Conservation (phyloP, 2,888 invertebrate species). For the Phyllotreta striolata region DNA sequence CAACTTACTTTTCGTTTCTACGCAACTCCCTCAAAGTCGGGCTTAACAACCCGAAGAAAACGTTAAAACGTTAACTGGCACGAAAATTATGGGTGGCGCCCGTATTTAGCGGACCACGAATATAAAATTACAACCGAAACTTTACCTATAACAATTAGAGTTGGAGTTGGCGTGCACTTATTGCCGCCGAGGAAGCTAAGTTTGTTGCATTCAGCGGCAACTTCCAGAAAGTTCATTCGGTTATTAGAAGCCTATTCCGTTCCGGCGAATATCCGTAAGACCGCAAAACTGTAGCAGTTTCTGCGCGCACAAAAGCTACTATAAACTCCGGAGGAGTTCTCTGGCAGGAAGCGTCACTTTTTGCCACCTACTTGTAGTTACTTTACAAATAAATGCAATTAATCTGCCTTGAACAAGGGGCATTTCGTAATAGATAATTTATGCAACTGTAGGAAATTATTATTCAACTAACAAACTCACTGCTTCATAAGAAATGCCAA, state of each 20-base stretch:
- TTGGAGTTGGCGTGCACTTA: constrained; percentile 54
- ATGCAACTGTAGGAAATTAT: too few species aligned
- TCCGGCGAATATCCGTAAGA: constrained; percentile 36
- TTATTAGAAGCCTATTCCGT: constrained; percentile 44
- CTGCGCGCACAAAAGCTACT: not conserved
- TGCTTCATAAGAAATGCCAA: too few species aligned
- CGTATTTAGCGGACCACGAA: constrained; percentile 55
- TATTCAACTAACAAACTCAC: too few species aligned
- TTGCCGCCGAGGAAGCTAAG: constrained; percentile 41
- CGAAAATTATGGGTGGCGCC: constrained; percentile 49
- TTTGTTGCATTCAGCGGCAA: constrained; percentile 41
- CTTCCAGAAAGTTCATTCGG: constrained; percentile 40
- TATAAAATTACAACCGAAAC: constrained; percentile 54
- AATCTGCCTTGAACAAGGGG: too few species aligned
- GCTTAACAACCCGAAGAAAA: constrained; percentile 47
- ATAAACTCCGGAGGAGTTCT: not conserved
- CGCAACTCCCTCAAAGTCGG: constrained; percentile 36
- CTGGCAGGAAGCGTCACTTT: too few species aligned
- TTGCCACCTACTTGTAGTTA: too few species aligned
- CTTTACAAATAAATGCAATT: too few species aligned
- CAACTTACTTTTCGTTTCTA: not conserved
- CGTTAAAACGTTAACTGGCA: constrained; percentile 50
- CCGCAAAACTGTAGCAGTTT: constrained; percentile 32
- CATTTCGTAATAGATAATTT: too few species aligned
- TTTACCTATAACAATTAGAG: constrained; percentile 56